These are phyloP conservation scores for Eupeodes latifasciatus DNA, from an alignment of 2,888 invertebrate species.

Conservation along the genomic window DNA sequence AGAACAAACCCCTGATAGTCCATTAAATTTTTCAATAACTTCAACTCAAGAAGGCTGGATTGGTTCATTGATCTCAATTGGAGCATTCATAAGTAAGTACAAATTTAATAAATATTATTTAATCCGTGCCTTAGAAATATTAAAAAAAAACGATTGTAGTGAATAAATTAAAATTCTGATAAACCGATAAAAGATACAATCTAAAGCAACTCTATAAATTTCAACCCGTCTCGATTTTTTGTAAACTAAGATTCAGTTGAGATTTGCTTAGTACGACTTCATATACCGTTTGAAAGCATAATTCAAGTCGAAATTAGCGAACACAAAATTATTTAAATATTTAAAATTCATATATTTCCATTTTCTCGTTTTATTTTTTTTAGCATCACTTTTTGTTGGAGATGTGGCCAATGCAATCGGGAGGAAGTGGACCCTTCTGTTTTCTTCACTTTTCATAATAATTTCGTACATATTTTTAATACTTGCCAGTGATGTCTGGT, in stretches of 20 bases:
- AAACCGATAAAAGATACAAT: too few species aligned
- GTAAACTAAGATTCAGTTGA: too few species aligned
- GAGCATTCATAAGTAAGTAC: slow-evolving; percentile 87
- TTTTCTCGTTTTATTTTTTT: slow-evolving; percentile 71
- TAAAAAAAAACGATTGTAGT: too few species aligned
- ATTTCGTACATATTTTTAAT: slow-evolving; percentile 89
- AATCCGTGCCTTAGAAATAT: too few species aligned
- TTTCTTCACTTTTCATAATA: slow-evolving; percentile 87
- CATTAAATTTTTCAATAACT: slow-evolving; percentile 84
- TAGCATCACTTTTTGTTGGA: slow-evolving; percentile 89
- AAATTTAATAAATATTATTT: too few species aligned
- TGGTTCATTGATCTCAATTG: slow-evolving; percentile 88
- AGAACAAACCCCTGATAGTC: slow-evolving; percentile 80
- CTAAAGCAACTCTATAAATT: too few species aligned
- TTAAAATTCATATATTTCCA: not conserved
- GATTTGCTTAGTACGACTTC: too few species aligned
- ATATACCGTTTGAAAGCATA: too few species aligned
- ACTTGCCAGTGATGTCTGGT: slow-evolving; percentile 86
- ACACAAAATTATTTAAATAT: too few species aligned
- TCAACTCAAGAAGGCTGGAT: slow-evolving; percentile 89
- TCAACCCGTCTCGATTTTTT: too few species aligned
- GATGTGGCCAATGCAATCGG: slow-evolving; percentile 88
- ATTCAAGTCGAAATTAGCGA: not conserved
- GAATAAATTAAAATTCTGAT: too few species aligned
- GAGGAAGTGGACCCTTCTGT: slow-evolving; percentile 88